Evolutionary conservation across 2,888 invertebrate genomes (phyloP), one percentile per base, ranked within the genome.

Genomic region (Ecliptopera silaceata): DNA sequence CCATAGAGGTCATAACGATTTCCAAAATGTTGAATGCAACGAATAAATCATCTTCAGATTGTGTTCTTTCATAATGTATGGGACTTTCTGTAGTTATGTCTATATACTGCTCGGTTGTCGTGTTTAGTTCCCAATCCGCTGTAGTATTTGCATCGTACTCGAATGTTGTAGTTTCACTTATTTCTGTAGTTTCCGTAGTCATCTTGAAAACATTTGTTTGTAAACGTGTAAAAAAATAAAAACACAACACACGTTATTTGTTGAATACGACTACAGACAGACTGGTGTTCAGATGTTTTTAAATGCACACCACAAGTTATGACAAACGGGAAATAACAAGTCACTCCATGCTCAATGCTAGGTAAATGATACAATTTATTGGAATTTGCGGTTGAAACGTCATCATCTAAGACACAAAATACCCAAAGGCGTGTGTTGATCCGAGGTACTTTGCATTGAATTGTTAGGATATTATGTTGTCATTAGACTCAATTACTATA

Each of bases 1-100:
- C 88, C 57, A 86, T 44, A 56, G 84, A 72, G 60, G 84, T 86
- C 87, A 90, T 86, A 17, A 86, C 66, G 48, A 88, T 82, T 79
- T 88, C 86, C 51, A 79, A 67, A 57, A 84, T 70, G 57, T 82
- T 79, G 64, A 88, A 86, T 17, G 71, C 76, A 68, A 80, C 72
- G 60, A 81, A 84, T 48, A 80, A 68, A 31, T 66, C 46, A 3
- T 44, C 34, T 15, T 48, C 36, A 52, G 26, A 12, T 47, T 39
- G 31, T 34, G 26, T 10, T n/a, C 34, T 34, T 39, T 20, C 26
- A 12, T 44, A 46, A 45, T 59, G 56, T 47, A 49, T 55, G 43
- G 55, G 53, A 56, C 47, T 65, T 29, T 31, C 38, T 36, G 48
- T 52, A 13, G 43, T n/a, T 5, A 26, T 12, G 15, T 36, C n/a